Base-by-base conservation (phyloP, 1,140 invertebrate genomes). In the Harpegnathos saltator region DNA sequence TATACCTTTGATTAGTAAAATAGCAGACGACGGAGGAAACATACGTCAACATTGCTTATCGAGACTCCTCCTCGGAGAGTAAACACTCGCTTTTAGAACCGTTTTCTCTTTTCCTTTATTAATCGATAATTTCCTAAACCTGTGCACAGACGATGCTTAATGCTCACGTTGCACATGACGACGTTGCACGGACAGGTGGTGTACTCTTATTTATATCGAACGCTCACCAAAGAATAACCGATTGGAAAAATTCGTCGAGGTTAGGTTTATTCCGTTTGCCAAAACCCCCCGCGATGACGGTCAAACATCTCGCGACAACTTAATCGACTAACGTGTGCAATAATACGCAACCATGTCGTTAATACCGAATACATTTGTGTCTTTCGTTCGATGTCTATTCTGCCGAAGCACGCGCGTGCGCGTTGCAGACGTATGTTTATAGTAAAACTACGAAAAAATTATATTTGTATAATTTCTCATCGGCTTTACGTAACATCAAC, bases 391-490 rank as follows among this genome's bases (percentile, higher is more conserved):
- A 75, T 56, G 11, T 56, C 33, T 15, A 58, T 44, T 69, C 74
- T 56, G 74, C 56, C 22, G 22, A 58, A 78, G 52, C 66, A 29
- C 48, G 61, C 38, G 29, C 68, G n/a, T 38, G 68, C 48, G 29
- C 68, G 68, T 78, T 56, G 29, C 44, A 52, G 56, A 78, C 2
- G 29, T 78, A 56, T 9, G 33, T 80, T 58, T 56, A 71, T 26
- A 11, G 11, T 44, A 71, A 22, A 59, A n/a, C 44, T 59, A 80
- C 4, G n/a, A n/a, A n/a, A n/a, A 54, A 80, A 58, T 78, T 7
- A 78, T 69, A 69, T 71, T 58, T 80, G 58, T 50, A 80, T 48
- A 80, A 80, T 69, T 80, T 71, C n/a, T n/a, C n/a, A 69, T 78
- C 65, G 58, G 38, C 38, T 5, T 80, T 69, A 78, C 50, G 52